Conservation (phyloP, 2,888 invertebrate genomes). For the Hipparchia sbordonii region DNA sequence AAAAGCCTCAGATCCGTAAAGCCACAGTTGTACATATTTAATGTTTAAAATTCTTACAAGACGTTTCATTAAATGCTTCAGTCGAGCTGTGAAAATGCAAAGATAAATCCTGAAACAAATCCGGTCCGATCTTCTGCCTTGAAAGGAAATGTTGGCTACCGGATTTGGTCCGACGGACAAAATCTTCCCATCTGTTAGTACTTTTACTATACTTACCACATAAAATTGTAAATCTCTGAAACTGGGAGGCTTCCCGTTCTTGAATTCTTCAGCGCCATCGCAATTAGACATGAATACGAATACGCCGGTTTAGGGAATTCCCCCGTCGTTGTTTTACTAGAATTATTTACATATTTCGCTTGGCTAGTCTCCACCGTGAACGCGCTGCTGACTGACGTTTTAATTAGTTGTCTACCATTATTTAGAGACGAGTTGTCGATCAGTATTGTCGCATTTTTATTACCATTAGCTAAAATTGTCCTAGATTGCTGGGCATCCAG, state of each 20-base stretch:
- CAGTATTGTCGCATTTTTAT: slow-evolving; percentile 76
- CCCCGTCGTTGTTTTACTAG: slow-evolving; percentile 74
- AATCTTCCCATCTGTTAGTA: neutral
- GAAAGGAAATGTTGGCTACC: too few relatives aligned
- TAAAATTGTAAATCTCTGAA: slow-evolving; percentile 99
- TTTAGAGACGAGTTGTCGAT: slow-evolving; percentile 76
- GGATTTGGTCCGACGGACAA: too few relatives aligned
- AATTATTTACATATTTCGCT: slow-evolving; percentile 68
- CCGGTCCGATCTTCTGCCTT: too few relatives aligned
- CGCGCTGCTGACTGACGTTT: slow-evolving; percentile 69
- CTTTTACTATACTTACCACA: slow-evolving; percentile 88
- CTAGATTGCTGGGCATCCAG: slow-evolving; percentile 78
- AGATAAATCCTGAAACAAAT: too few relatives aligned
- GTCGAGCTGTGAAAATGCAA: too few relatives aligned
- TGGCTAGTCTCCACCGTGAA: slow-evolving; percentile 72
- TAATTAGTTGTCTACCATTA: slow-evolving; percentile 77
- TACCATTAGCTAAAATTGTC: slow-evolving; percentile 75
- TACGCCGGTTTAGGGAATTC: slow-evolving; percentile 97
- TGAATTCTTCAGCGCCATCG: slow-evolving; percentile 98
- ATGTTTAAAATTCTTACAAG: too few relatives aligned
- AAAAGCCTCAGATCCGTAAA: too few relatives aligned
- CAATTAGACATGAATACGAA: slow-evolving; percentile 98
- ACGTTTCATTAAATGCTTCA: too few relatives aligned
- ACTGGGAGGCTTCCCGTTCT: slow-evolving; percentile 97
- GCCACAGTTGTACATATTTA: too few relatives aligned